Base-by-base conservation (phyloP, 1,140 invertebrate genomes). In the Megalopta genalis region DNA sequence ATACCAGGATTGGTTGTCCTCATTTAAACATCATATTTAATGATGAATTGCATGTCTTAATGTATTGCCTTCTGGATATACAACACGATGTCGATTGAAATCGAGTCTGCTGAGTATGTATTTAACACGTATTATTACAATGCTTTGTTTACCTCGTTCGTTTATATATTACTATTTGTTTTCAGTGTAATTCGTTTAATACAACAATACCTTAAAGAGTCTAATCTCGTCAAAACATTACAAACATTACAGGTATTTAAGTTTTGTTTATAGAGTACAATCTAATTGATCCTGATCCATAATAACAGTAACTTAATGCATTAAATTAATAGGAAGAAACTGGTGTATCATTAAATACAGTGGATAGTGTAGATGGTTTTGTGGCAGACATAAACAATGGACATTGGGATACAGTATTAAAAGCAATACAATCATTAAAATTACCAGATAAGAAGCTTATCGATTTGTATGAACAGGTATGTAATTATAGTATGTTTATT, bases 321-420 rank as follows among this genome's bases (percentile, higher is more conserved):
- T 62, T 75, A 46, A 57, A 54, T 64, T 74, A 91, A 62, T 77
- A 99, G 97, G 99, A 99, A 92, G 99, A 99, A 94, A 99, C 98
- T n/a, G 98, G 98, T 16, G 98, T 99, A 39, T 98, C 98, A 0
- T 92, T 99, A 16, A 99, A 99, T 92, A 99, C 99, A 16, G 99
- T 99, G 0, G 99, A 99, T 90, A 99, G 98, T 91, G 97, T 99
- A 21, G 99, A 99, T 94, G 98, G 97, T 70, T 99, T 99, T 94
- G 96, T 98, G 69, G 96, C 97, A 27, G 99, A 99, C 89, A 99
- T 99, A 78, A 98, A 98, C 86, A 98, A 98, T 94, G 99, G 99
- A 0, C 99, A 99, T 93, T 99, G 99, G 99, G 99, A 99, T 91
- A 98, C 97, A 9, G 99, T 99, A 23, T 94, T 99, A 0, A 99